Conservation (phyloP, 2,797 vertebrate species). For the Menidia menidia region DNA sequence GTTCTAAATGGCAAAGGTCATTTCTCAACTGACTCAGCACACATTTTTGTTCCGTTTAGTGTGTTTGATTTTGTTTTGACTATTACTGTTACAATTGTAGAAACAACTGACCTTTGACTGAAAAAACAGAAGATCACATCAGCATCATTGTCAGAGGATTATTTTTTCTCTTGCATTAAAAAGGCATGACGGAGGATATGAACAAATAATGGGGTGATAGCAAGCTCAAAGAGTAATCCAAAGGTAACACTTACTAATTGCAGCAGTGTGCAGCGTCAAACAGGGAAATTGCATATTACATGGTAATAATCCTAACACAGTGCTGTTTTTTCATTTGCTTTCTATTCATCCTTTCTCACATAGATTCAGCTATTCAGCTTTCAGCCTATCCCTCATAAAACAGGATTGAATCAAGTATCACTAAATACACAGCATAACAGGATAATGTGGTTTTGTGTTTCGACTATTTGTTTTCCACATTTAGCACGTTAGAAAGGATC, state of each 20-base stretch:
- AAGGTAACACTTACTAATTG: background rate
- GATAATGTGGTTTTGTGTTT: background rate
- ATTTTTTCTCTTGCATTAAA: slow-evolving; percentile 6
- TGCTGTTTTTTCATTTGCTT: slow-evolving; percentile 3
- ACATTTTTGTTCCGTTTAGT: slow-evolving; percentile 70
- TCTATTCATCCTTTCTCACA: background rate
- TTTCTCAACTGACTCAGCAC: slow-evolving; percentile 65
- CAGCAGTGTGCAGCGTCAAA: background rate
- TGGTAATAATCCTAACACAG: slow-evolving; percentile 6
- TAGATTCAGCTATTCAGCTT: background rate
- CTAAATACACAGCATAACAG: background rate
- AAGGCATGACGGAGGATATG: slow-evolving; percentile 9
- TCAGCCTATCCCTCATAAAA: background rate
- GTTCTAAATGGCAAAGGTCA: slow-evolving; percentile 77
- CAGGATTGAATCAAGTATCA: background rate
- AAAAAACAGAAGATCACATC: slow-evolving; percentile 62
- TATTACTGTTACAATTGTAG: slow-evolving; percentile 61
- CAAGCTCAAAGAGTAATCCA: background rate
- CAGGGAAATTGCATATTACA: background rate
- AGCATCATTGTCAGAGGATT: slow-evolving; percentile 67
- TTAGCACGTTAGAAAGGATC: background rate
- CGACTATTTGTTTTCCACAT: slow-evolving; percentile 3
- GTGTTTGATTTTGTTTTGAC: slow-evolving; percentile 79
- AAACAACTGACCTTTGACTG: slow-evolving; percentile 70
- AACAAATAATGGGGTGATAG: background rate